Percentiles rank a stretch among this genome's conserved stretches.
Conservation (phyloP, 2,888 invertebrate species). For the Leptinotarsa juncta region DNA sequence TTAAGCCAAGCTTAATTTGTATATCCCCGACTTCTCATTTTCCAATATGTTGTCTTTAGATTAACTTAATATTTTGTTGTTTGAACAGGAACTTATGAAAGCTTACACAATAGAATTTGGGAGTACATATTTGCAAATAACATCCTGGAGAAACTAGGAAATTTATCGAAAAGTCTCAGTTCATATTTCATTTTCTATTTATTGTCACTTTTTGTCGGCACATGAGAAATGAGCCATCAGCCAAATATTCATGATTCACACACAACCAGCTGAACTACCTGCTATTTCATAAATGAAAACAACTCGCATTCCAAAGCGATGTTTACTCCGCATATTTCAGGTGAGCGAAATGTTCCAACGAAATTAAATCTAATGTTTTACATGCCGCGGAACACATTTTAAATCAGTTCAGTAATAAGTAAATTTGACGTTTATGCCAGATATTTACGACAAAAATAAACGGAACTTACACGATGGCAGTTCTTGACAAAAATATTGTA, state of each 20-base stretch:
- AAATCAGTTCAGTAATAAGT: constrained; percentile 35
- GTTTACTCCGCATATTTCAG: constrained; percentile 20
- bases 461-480: background rate
- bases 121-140: too few species aligned
- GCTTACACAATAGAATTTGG: too few species aligned
- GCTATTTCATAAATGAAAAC: constrained; percentile 6
- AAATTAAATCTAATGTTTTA: constrained; percentile 33
- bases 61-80: too few species aligned
- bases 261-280: background rate
- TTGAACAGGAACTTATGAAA: too few species aligned
- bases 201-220: background rate
- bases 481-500: constrained; percentile 15
- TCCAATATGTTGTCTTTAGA: too few species aligned
- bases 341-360: constrained; percentile 17
- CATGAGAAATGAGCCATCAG: background rate
- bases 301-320: constrained; percentile 11
- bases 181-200: background rate
- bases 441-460: constrained; percentile 30
- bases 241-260: background rate
- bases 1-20: too few species aligned
- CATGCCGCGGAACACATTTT: constrained; percentile 31
- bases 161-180: too few species aligned
- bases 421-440: constrained; percentile 30
- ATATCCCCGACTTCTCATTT: too few species aligned
- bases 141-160: too few species aligned